Conservation (phyloP, 2,797 vertebrate genomes). For the Podarcis siculus region DNA sequence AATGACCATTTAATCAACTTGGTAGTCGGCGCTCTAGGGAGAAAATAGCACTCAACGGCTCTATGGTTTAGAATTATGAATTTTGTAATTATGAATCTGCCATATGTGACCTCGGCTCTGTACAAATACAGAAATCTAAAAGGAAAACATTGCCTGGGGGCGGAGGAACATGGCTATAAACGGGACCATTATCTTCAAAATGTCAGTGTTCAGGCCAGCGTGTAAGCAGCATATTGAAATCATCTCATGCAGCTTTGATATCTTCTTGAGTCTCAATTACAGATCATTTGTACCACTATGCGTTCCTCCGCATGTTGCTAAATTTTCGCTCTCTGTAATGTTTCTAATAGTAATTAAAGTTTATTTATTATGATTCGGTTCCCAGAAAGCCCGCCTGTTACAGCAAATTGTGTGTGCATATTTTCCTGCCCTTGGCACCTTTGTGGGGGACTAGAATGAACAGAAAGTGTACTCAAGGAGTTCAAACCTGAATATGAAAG, state of each 20-base stretch:
- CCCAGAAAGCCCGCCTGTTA: slow-evolving; percentile 53
- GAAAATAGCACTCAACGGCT: not conserved
- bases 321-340: slow-evolving; percentile 51
- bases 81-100: slow-evolving; percentile 1
- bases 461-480: slow-evolving; percentile 17
- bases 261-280: slow-evolving; percentile 34
- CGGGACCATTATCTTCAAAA: slow-evolving; percentile 15
- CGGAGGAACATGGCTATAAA: slow-evolving; percentile 15
- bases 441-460: slow-evolving; percentile 25
- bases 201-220: slow-evolving; percentile 28
- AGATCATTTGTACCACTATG: slow-evolving; percentile 35
- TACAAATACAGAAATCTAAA: slow-evolving; percentile 40
- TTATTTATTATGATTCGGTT: slow-evolving; percentile 63
- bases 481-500: slow-evolving; percentile 19
- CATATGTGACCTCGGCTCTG: slow-evolving; percentile 16
- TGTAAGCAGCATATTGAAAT: slow-evolving; percentile 40
- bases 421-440: slow-evolving; percentile 23
- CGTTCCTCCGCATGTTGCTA: slow-evolving; percentile 26
- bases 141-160: slow-evolving; percentile 12
- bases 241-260: slow-evolving; percentile 37
- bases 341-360: slow-evolving; percentile 58
- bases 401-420: slow-evolving; percentile 36
- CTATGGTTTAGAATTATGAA: slow-evolving; percentile 10
- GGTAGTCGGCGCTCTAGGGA: not conserved
- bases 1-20: slow-evolving; percentile 20